phyloP scores from a whole-genome alignment of 2,888 invertebrate species.

The Crematogaster levior region DNA sequence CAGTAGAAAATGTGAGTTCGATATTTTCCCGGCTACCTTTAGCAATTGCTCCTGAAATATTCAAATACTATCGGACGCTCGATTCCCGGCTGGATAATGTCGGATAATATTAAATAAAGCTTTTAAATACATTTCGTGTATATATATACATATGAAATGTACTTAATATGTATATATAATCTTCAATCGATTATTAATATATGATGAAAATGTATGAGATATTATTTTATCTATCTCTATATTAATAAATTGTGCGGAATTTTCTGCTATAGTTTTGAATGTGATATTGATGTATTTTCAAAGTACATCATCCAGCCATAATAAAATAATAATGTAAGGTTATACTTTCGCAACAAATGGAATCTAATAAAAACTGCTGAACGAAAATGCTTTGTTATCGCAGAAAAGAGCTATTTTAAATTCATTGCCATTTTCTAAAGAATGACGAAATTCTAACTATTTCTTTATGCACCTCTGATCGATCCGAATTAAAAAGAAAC shows the following conservation, averaged over 20 bases:
- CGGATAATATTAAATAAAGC: conserved; percentile 9
- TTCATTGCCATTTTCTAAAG: conserved; percentile 28
- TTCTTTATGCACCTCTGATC: conserved; percentile 10
- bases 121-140: background rate
- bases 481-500: background rate
- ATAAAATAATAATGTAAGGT: background rate
- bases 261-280: background rate
- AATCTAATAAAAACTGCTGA: background rate
- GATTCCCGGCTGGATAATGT: conserved; percentile 1
- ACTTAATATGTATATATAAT: background rate
- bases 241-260: background rate
- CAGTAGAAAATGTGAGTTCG: background rate
- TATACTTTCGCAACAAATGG: background rate
- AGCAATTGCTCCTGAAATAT: conserved; percentile 10
- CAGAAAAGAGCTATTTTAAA: conserved; percentile 26
- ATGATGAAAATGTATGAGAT: background rate
- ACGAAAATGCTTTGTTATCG: background rate
- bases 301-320: background rate
- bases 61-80: conserved; percentile 23
- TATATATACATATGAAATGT: too few species aligned
- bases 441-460: background rate
- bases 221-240: background rate
- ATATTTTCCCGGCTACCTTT: conserved; percentile 9
- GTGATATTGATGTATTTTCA: background rate
- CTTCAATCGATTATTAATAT: conserved; percentile 11